Conservation (phyloP, 2,797 vertebrate genomes). For the Clarias fuscus region DNA sequence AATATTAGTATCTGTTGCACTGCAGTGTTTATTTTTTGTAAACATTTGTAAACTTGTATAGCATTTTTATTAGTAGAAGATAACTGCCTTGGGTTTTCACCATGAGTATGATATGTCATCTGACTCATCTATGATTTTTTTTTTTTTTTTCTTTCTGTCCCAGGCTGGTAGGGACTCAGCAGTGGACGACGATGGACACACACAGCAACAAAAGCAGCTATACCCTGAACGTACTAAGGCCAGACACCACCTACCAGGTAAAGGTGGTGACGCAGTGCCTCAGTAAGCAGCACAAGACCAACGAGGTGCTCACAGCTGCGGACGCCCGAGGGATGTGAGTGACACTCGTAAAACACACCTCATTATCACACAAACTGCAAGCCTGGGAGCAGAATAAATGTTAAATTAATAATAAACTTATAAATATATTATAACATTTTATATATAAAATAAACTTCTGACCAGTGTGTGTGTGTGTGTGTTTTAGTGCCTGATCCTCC, state of each 20-base stretch:
- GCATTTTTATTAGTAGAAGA: background rate
- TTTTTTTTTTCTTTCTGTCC: background rate
- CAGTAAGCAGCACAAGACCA: constrained; percentile 86
- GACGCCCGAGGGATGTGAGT: constrained; percentile 92
- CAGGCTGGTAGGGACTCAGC: constrained; percentile 84
- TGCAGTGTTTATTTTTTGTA: too few species aligned
- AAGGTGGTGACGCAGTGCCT: constrained; percentile 95
- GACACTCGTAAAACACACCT: background rate
- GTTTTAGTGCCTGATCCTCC: constrained; percentile 88
- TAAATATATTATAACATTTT: too few species aligned
- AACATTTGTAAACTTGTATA: too few species aligned
- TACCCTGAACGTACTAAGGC: constrained; percentile 85
- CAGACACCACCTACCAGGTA: constrained; percentile 91
- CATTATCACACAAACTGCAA: background rate
- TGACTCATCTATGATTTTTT: constrained; percentile 55
- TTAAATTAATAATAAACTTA: too few species aligned
- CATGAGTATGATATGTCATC: background rate
- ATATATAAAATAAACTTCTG: background rate
- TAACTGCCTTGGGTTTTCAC: background rate
- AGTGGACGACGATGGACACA: constrained; percentile 88
- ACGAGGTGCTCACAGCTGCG: constrained; percentile 86
- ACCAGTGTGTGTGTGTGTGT: constrained; percentile 21
- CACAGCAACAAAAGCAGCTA: constrained; percentile 92
- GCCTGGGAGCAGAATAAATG: background rate
- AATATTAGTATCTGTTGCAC: too few species aligned